phyloP scores from a whole-genome alignment of 2,113 vertebrate species.

The Protomyctophum bolini region DNA sequence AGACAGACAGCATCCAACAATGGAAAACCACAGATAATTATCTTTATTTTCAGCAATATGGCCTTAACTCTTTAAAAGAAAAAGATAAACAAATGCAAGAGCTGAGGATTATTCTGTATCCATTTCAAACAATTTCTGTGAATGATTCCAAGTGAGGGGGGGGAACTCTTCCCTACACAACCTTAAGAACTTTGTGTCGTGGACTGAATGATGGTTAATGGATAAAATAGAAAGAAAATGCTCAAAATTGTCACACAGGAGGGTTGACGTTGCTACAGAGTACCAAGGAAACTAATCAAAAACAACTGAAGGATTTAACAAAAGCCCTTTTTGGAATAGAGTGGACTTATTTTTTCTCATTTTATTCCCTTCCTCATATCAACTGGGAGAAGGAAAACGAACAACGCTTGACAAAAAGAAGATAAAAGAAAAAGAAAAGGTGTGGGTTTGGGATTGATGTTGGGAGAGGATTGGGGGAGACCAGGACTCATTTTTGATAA shows the following conservation, averaged over 20 bases:
- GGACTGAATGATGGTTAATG: slow-evolving; percentile 24
- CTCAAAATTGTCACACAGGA: slow-evolving; percentile 46
- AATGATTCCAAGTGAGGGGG: slow-evolving; percentile 24
- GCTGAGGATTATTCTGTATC: slow-evolving; percentile 51
- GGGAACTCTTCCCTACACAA: slow-evolving; percentile 42
- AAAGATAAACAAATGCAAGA: slow-evolving; percentile 58
- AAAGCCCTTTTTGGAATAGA: slow-evolving; percentile 50
- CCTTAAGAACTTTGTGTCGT: slow-evolving; percentile 29
- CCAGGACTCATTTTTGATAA: slow-evolving; percentile 53
- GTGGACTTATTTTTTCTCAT: slow-evolving; percentile 56
- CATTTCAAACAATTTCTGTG: slow-evolving; percentile 19
- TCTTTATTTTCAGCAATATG: slow-evolving; percentile 63
- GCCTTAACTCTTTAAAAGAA: slow-evolving; percentile 66
- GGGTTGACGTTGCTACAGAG: slow-evolving; percentile 54
- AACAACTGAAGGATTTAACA: slow-evolving; percentile 49
- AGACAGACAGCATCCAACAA: slow-evolving; percentile 13
- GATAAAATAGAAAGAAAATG: slow-evolving; percentile 22
- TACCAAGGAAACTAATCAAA: slow-evolving; percentile 44
- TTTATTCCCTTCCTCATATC: slow-evolving; percentile 42
- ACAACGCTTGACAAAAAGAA: slow-evolving; percentile 28
- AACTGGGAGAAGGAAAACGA: slow-evolving; percentile 27
- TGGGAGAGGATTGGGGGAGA: slow-evolving; percentile 24
- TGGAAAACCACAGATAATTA: slow-evolving; percentile 41
- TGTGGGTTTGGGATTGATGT: slow-evolving; percentile 37
- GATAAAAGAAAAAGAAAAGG: slow-evolving; percentile 5